A percentile compares a stretch with the other conserved stretches of the same genome.
phyloP scores from a whole-genome alignment of 1,140 invertebrate species.

The Neodiprion pinetum region DNA sequence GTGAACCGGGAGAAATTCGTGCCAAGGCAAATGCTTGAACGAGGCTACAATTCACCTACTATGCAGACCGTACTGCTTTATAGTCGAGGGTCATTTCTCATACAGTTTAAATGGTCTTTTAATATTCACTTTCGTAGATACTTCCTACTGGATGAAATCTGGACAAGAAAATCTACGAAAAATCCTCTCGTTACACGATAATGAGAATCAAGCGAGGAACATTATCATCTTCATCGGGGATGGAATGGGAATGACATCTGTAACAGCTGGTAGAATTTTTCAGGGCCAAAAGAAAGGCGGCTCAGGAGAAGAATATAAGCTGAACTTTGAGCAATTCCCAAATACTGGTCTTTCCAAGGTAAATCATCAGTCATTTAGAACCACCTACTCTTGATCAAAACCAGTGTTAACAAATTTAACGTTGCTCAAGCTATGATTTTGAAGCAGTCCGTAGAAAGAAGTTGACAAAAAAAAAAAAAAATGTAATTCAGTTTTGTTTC shows the following conservation, averaged over 20 bases:
- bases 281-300: constrained; percentile 65
- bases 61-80: background rate
- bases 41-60: constrained; percentile 1
- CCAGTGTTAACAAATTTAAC: background rate
- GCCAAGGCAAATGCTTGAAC: background rate
- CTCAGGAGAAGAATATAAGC: constrained; percentile 65
- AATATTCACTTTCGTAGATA: constrained; percentile 40
- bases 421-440: background rate
- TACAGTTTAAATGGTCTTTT: no score
- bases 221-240: constrained; percentile 77
- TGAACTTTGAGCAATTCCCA: constrained; percentile 69
- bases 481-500: background rate
- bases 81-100: background rate
- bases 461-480: background rate
- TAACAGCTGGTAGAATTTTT: constrained; percentile 70
- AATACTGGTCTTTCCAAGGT: constrained; percentile 67
- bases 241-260: constrained; percentile 75
- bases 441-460: background rate
- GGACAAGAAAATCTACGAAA: constrained; percentile 53
- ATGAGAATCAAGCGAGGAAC: constrained; percentile 69
- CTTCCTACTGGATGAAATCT: constrained; percentile 53
- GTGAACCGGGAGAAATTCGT: background rate
- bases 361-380: constrained; percentile 16
- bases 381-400: background rate
- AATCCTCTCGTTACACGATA: constrained; percentile 50